Percentiles rank a stretch among this genome's conserved stretches.
These are phyloP conservation scores for Hanleya hanleyi DNA, from an alignment of 2,888 invertebrate species.

Conservation along the genomic window DNA sequence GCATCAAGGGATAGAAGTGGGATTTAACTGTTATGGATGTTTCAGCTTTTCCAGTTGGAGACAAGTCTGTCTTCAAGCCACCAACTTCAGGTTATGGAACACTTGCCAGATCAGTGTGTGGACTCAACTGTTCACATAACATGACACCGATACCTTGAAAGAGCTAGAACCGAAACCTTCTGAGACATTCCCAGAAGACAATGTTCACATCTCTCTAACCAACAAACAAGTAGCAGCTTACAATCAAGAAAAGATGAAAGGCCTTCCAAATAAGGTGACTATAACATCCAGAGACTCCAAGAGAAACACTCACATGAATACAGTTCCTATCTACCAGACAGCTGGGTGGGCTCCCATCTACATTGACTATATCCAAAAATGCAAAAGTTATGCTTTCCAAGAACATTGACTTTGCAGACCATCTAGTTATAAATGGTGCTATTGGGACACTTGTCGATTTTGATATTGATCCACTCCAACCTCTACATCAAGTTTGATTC, in stretches of 20 bases:
- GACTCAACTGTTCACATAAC: not conserved
- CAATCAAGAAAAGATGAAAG: slow-evolving; percentile 1
- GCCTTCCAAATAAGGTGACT: not conserved
- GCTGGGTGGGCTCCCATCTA: not conserved
- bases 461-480: not conserved
- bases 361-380: not conserved
- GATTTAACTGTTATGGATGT: slow-evolving; percentile 27
- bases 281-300: slow-evolving; percentile 1
- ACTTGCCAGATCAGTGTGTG: slow-evolving; percentile 34
- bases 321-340: not conserved
- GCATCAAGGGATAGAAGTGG: too few species aligned
- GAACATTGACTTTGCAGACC: not conserved
- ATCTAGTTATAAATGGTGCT: not conserved
- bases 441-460: not conserved
- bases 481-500: not conserved
- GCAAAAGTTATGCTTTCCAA: not conserved
- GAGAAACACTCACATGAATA: slow-evolving; percentile 7
- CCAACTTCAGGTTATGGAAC: slow-evolving; percentile 24
- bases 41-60: slow-evolving; percentile 30
- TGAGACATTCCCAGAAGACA: slow-evolving; percentile 1
- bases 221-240: not conserved
- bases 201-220: not conserved
- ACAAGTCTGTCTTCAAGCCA: slow-evolving; percentile 22
- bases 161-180: not conserved
- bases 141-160: not conserved